Evolutionary conservation across 2,888 invertebrate genomes (phyloP), one percentile per base, ranked within the genome.

Genomic region (Chaetoderma sp.): DNA sequence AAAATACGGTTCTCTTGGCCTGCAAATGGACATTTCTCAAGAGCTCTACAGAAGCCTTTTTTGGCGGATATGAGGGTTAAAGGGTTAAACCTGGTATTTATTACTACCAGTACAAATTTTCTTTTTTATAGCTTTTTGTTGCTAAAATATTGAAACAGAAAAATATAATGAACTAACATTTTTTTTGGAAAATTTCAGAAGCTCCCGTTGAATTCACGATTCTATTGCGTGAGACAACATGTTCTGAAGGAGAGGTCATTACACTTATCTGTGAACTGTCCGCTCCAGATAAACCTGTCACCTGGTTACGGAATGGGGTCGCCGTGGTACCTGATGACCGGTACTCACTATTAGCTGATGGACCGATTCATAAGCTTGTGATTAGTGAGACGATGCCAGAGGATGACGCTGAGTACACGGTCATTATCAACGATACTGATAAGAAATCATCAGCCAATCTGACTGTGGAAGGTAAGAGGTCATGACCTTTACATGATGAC

Each of bases 281-380:
- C 8, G 96, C 96, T 88, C 95, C 95, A 42, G 96, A 96, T 85
- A 96, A 95, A 16, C 87, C 94, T 1, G 95, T 95, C 0, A 93
- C 92, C 82, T 95, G 95, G 95, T 93, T 91, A 88, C 92, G 93
- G 58, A 60, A 73, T 47, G 71, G 75, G 92, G 91, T 92, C 77
- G 94, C 94, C 87, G 89, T 95, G 1, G 93, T 92, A 78, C 94
- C 94, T 52, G 94, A 94, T 93, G 94, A 65, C 18, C 27, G 94
- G 84, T 94, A 82, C 90, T 93, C 67, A 80, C 90, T 95, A 16
- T 91, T 93, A 60, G 93, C 94, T 81, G 94, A 95, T 87, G 94
- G 67, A 5, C 32, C 25, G 23, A 58, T 32, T 4, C 67, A 75
- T 27, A 62, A 47, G 3, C 58, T 75, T 28, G 65, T 61, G 23